Base-by-base conservation (phyloP, 2,888 invertebrate species). In the Orthosia gracilis region DNA sequence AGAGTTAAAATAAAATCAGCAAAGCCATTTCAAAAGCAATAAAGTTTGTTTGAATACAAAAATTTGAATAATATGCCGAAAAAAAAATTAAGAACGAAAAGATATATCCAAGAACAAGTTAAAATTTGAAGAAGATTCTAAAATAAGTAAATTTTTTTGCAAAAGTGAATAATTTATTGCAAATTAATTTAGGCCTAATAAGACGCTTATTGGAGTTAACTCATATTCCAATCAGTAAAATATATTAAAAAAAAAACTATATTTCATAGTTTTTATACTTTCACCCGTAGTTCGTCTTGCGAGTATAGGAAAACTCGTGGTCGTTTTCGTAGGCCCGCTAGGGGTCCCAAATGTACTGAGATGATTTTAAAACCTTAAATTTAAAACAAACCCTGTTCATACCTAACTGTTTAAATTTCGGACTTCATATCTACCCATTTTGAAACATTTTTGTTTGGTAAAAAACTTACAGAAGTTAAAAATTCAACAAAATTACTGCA, bases 151-250 rank as follows among this genome's bases (percentile, higher is more conserved):
- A n/a, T n/a, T n/a, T n/a, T n/a, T n/a, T n/a, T n/a, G n/a, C n/a
- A n/a, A n/a, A n/a, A 63, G 15, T 0, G 3, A 18, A 47, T 26
- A 26, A 15, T 69, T 68, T 70, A 73, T 76, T 59, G 61, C 54
- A 64, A 63, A 67, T 66, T 57, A 73, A 87, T 84, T 82, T 90
- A 89, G 91, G 92, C 91, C 91, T 91, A 91, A 89, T 85, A 90
- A 89, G 90, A 91, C 68, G 71, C 90, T 85, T 61, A 87, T 88
- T 84, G 76, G 89, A 88, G 78, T 63, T 15, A 69, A 18, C 62
- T 66, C 26, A 45, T 63, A 50, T 21, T 66, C 18, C 21, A 47
- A 7, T 62, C 12, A 0, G 11, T 21, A 18, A 54, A 21, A 0
- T 0, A 0, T 9, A 50, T 52, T 18, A 1, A 9, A 45, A 72